Conservation (phyloP, 2,113 vertebrate genomes). For the Lepus europaeus region DNA sequence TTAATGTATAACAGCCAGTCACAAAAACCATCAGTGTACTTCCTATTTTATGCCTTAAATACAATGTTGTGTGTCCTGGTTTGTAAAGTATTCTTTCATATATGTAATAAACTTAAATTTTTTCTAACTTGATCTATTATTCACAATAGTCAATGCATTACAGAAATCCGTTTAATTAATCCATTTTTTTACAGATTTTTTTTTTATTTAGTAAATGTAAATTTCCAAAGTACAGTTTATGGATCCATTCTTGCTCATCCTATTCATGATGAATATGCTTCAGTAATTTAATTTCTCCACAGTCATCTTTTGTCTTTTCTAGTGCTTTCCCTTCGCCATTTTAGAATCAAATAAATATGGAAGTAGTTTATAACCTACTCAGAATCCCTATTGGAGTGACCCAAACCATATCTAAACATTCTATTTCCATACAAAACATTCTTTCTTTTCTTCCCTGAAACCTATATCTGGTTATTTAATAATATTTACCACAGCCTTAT, state of each 20-base stretch:
- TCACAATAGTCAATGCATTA: not conserved
- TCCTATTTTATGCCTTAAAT: not conserved
- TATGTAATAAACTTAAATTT: not conserved
- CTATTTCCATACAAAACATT: not conserved
- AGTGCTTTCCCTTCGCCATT: not conserved
- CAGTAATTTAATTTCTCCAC: not conserved
- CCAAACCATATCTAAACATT: not conserved
- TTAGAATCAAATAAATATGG: not conserved
- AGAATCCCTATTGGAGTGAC: not conserved
- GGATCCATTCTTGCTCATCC: not conserved
- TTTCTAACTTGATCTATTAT: not conserved
- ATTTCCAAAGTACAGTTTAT: too few relatives aligned
- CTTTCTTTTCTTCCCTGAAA: not conserved
- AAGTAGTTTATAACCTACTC: not conserved
- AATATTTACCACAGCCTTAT: conserved; percentile 8
- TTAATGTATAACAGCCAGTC: not conserved
- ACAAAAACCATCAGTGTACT: not conserved
- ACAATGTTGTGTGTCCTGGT: not conserved
- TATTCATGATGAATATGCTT: not conserved
- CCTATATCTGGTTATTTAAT: not conserved
- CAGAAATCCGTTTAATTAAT: not conserved
- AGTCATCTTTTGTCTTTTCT: too few relatives aligned
- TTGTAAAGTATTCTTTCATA: not conserved
- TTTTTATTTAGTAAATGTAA: too few relatives aligned
- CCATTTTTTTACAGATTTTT: not conserved